Percentiles rank a stretch among this genome's conserved stretches.
These are phyloP conservation scores for Eupsittula cactorum DNA, from an alignment of 2,113 vertebrate species.

Conservation along the genomic window DNA sequence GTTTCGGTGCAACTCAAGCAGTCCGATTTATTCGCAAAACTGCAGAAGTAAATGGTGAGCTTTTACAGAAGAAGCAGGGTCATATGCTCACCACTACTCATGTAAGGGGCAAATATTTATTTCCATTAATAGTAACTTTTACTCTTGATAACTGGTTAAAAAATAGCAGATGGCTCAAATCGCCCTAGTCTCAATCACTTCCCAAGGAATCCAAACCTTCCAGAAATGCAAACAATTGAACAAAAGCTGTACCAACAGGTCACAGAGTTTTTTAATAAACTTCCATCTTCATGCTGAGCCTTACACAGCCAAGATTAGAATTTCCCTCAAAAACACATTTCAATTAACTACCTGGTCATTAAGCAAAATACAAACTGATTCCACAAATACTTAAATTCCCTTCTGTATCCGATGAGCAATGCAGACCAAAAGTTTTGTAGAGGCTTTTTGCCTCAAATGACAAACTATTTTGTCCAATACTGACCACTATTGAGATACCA, in stretches of 20 bases:
- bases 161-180: neutral
- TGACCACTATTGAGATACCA: neutral
- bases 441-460: neutral
- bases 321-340: neutral
- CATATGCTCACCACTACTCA: neutral
- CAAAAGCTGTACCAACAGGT: accelerated
- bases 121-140: neutral
- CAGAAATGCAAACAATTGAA: neutral
- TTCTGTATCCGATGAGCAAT: neutral
- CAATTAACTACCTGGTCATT: neutral
- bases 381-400: neutral
- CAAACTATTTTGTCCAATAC: neutral
- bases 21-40: neutral
- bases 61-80: neutral
- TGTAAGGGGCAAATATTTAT: neutral
- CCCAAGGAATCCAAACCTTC: neutral
- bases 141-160: neutral
- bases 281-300: neutral
- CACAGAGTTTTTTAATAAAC: neutral
- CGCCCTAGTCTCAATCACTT: neutral
- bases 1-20: neutral
- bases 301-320: neutral
- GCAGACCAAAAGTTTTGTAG: neutral
- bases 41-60: neutral
- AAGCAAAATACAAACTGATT: neutral